Percentiles rank a stretch among this genome's conserved stretches.
phyloP scores from a whole-genome alignment of 2,113 vertebrate species.

The Erythrocercus mccallii region DNA sequence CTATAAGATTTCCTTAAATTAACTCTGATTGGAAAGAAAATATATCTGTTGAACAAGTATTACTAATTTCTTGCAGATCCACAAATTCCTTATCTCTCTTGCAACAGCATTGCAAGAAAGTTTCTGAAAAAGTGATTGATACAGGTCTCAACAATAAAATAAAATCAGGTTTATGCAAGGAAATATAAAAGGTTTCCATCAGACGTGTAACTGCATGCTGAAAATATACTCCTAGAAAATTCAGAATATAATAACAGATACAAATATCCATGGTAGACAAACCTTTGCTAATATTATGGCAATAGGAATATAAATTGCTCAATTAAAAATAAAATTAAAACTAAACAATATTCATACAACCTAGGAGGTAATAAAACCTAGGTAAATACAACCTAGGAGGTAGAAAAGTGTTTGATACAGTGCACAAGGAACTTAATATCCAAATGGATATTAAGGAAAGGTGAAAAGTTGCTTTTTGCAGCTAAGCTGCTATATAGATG shows the following conservation, averaged over 20 bases:
- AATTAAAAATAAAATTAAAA: not conserved
- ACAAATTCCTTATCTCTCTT: not conserved
- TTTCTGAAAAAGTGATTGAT: not conserved
- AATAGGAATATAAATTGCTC: not conserved
- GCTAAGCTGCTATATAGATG: not conserved
- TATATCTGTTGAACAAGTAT: not conserved
- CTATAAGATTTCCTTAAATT: not conserved
- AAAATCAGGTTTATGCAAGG: not conserved
- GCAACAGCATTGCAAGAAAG: not conserved
- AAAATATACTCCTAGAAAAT: not conserved
- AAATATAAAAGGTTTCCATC: not conserved
- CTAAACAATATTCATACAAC: not conserved
- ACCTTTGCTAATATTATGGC: not conserved
- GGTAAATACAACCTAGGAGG: not conserved
- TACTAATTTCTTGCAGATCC: not conserved
- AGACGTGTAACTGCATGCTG: not conserved
- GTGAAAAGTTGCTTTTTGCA: not conserved
- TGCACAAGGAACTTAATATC: not conserved
- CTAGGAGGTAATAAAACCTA: not conserved
- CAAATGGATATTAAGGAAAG: not conserved
- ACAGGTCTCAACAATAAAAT: not conserved
- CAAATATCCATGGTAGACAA: not conserved
- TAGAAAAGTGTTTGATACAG: not conserved
- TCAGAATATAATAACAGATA: not conserved
- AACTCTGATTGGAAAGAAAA: not conserved